A percentile compares a stretch with the other conserved stretches of the same genome.
Evolutionary conservation across 2,888 invertebrate genomes (phyloP).

Genomic region (Piscicola geometra): DNA sequence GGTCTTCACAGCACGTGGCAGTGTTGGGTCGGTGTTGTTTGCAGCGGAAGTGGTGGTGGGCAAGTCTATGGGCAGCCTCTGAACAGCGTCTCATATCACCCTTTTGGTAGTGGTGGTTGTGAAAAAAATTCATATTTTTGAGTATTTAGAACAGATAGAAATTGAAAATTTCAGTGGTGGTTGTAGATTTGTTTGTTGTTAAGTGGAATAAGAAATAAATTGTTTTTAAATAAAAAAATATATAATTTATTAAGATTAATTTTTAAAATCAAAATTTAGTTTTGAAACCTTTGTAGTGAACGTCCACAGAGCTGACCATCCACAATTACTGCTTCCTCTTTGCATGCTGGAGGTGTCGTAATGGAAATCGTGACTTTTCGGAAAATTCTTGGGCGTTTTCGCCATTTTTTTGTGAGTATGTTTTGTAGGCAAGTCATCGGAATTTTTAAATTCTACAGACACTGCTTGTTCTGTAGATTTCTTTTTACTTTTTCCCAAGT

Average conservation of each 20-base stretch:
- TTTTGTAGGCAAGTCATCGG: neutral
- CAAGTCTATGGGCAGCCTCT: neutral
- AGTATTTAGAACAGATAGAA: too few relatives aligned
- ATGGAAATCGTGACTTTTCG: too few relatives aligned
- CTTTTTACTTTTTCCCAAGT: neutral
- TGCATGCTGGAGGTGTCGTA: neutral
- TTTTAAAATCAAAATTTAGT: too few relatives aligned
- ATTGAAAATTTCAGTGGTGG: too few relatives aligned
- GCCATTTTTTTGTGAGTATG: neutral
- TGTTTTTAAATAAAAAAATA: too few relatives aligned
- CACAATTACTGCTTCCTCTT: neutral
- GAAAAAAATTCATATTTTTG: too few relatives aligned
- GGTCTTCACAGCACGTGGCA: neutral
- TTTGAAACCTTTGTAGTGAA: constrained; percentile 1
- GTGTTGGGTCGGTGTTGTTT: neutral
- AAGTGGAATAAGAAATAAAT: too few relatives aligned
- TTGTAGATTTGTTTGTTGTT: too few relatives aligned
- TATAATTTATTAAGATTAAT: too few relatives aligned
- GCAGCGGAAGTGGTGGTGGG: neutral
- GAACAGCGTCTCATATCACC: neutral
- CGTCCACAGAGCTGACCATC: neutral
- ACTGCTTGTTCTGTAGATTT: too few relatives aligned
- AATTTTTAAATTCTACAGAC: too few relatives aligned
- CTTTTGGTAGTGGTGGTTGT: neutral
- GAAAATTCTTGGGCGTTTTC: too few relatives aligned